Evolutionary conservation across 2,113 vertebrate genomes (phyloP), one percentile per base, ranked within the genome.

Genomic region (Laticauda colubrina): DNA sequence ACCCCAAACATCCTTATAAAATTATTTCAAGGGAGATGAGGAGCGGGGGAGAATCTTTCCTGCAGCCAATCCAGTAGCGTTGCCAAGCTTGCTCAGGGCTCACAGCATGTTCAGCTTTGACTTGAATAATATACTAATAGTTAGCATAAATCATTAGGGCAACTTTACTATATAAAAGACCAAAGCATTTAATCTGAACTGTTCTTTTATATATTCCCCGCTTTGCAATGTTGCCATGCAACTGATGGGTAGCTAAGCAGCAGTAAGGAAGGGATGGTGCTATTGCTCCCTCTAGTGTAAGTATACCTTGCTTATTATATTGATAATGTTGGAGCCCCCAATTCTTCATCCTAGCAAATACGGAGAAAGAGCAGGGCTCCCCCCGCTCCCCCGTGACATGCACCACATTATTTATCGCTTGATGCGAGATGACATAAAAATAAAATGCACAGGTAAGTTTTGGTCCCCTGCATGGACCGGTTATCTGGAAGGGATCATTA

Each of bases 231-330:
- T 48, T 95, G 0, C 89, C 94, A 93, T 54, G 94, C 34, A 91
- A 91, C 90, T 43, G 91, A 92, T 55, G 92, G 85, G 54, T 23
- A 89, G 86, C 90, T 89, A 90, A 69, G 87, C 59, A 90, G 88
- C 91, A 96, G 90, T 2, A 90, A 8, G 92, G 34, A 90, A 97
- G 96, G 55, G 75, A 92, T n/a, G 75, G 95, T 97, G 93, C 92
- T 96, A 97, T 88, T 98, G 97, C 97, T 97, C 97, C 97, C 97
- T 97, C 98, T 98, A 96, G 96, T 96, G 97, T 97, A 97, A 97
- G 97, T 91, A 91, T 64, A 88, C 91, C 93, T 93, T 90, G 93
- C 92, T 91, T 94, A 86, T 26, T 59, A 87, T 93, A 86, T 43
- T 93, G 89, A 91, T 69, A 90, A 3, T 45, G 85, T 89, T 8